Evolutionary conservation across 2,888 invertebrate species (phyloP).

Genomic region (Cantharis rufa): DNA sequence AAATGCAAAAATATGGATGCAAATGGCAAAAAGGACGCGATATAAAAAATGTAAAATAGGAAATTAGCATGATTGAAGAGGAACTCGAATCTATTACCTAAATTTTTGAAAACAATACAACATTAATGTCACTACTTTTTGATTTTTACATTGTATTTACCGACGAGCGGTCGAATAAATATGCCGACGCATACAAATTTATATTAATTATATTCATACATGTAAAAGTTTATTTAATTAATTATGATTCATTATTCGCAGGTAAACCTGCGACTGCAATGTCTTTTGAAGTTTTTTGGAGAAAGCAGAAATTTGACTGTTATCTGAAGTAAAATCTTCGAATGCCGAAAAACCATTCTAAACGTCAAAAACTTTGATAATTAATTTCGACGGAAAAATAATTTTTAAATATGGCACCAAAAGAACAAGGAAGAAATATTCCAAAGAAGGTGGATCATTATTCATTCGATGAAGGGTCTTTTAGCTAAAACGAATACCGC

Average conservation of each 20-base stretch:
- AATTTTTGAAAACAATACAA: conserved; percentile 28
- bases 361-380: conserved; percentile 1
- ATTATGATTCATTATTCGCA: conserved; percentile 20
- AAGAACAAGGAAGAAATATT: conserved; percentile 23
- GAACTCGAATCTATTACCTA: conserved; percentile 23
- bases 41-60: neutral
- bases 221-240: conserved; percentile 18
- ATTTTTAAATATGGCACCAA: conserved; percentile 19
- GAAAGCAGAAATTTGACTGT: neutral
- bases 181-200: conserved; percentile 22
- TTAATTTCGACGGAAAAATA: conserved; percentile 9
- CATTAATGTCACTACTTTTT: conserved; percentile 20
- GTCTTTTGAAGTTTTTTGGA: neutral
- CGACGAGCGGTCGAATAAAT: conserved; percentile 17
- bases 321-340: neutral
- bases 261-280: conserved; percentile 1
- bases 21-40: neutral
- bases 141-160: conserved; percentile 13
- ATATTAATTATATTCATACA: conserved; percentile 22
- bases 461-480: conserved; percentile 44
- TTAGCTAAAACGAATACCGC: conserved; percentile 43
- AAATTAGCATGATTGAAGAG: conserved; percentile 8
- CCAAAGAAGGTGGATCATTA: conserved; percentile 38
- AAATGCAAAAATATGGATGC: neutral
- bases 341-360: conserved; percentile 3